Evolutionary conservation across 2,797 vertebrate genomes (phyloP).

Genomic region (Enteromius paludinosus): DNA sequence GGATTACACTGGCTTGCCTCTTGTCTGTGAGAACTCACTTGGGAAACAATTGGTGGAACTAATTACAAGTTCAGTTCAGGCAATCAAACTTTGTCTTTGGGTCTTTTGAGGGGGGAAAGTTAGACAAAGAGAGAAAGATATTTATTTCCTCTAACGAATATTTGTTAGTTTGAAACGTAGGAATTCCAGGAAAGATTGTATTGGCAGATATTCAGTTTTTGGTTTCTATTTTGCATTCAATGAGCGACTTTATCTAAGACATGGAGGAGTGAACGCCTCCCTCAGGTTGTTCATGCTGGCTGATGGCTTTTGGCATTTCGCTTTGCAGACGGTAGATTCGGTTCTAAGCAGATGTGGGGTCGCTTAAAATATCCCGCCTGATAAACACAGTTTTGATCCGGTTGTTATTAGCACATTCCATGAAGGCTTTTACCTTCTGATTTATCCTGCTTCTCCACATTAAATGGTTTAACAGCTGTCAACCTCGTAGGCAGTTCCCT

Average conservation of each 20-base stretch:
- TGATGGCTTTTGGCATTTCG: constrained; percentile 20
- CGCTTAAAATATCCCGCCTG: constrained; percentile 8
- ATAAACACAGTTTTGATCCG: constrained; percentile 66
- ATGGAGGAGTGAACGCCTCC: background rate
- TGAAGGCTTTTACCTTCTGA: constrained; percentile 63
- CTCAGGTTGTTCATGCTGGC: constrained; percentile 42
- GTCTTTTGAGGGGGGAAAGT: background rate
- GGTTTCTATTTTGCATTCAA: constrained; percentile 5
- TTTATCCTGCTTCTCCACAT: constrained; percentile 69
- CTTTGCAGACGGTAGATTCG: constrained; percentile 19
- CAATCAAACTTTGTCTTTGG: constrained; percentile 18
- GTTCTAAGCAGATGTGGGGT: constrained; percentile 23
- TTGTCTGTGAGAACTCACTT: constrained; percentile 55
- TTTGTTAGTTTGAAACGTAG: constrained; percentile 24
- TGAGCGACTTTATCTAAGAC: constrained; percentile 22
- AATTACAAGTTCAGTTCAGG: constrained; percentile 48
- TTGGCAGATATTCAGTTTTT: constrained; percentile 19
- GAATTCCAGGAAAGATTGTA: constrained; percentile 30
- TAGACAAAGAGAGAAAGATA: background rate
- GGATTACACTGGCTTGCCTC: constrained; percentile 56
- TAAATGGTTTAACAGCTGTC: constrained; percentile 64
- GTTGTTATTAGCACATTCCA: constrained; percentile 58
- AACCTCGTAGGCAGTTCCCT: constrained; percentile 59
- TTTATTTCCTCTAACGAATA: background rate
- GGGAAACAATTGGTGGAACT: constrained; percentile 52